phyloP scores from a whole-genome alignment of 2,888 invertebrate species.

The Caenorhabditis parvicauda region DNA sequence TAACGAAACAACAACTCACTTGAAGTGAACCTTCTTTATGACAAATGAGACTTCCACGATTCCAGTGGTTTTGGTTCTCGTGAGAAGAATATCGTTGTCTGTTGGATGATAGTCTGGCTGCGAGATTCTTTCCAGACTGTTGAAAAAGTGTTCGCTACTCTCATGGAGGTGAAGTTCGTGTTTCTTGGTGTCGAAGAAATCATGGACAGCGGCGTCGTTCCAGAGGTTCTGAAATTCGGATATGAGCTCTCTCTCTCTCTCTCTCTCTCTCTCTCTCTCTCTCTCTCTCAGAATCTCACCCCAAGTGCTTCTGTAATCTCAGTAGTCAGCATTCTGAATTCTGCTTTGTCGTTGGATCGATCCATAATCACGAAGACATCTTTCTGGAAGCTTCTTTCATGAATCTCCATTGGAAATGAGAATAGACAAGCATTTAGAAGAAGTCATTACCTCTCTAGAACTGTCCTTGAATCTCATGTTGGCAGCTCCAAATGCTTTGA shows the following conservation, averaged over 20 bases:
- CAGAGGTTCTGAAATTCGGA: slow-evolving; percentile 38
- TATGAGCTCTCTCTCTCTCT: too few species aligned
- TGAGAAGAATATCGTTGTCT: slow-evolving; percentile 53
- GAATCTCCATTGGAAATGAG: slow-evolving; percentile 4
- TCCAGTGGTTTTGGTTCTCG: slow-evolving; percentile 52
- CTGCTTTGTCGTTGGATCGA: too few species aligned
- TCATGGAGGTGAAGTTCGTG: slow-evolving; percentile 52
- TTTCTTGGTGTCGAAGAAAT: slow-evolving; percentile 29
- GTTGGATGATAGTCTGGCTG: slow-evolving; percentile 45
- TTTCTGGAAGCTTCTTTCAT: slow-evolving; percentile 5
- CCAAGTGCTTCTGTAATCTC: too few species aligned
- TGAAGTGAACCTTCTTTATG: slow-evolving; percentile 42
- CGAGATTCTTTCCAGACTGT: slow-evolving; percentile 49
- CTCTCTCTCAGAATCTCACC: too few species aligned
- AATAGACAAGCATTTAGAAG: background rate
- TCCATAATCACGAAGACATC: slow-evolving; percentile 4
- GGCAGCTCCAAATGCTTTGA: slow-evolving; percentile 49
- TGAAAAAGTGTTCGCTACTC: slow-evolving; percentile 54
- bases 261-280: too few species aligned
- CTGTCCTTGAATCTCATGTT: slow-evolving; percentile 38
- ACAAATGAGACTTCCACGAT: slow-evolving; percentile 43
- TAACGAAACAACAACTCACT: slow-evolving; percentile 9
- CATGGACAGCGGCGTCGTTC: slow-evolving; percentile 29
- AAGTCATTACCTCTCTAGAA: slow-evolving; percentile 33
- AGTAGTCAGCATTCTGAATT: too few species aligned